Base-by-base conservation (phyloP, 2,888 invertebrate genomes). In the Clostera curtula region DNA sequence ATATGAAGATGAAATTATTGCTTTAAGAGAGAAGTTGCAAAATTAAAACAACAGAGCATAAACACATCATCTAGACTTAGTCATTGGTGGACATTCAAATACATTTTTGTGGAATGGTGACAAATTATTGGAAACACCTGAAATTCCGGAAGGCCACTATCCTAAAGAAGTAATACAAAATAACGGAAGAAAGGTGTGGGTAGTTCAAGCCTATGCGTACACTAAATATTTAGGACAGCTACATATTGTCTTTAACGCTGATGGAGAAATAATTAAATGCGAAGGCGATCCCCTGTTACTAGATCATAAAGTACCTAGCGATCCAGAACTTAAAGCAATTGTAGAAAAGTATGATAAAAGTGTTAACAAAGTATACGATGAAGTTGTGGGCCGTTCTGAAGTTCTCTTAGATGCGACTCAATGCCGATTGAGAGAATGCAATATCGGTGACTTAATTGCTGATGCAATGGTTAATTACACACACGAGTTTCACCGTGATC, bases 41-140 rank as follows among this genome's bases (percentile, higher is more conserved):
- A 62, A 24, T 66, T 95, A 2, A 89, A 89, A 49, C 52, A 66
- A 1, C 57, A 86, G 36, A 92, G 92, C 1, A 85, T 95, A 0
- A 87, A 92, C 7, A 93, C n/a, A n/a, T n/a, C n/a, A 91, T 10
- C 83, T 96, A 2, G 96, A 97, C 66, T 69, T 95, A 12, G 94
- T 97, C 0, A 89, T 97, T 31, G 97, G 97, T 3, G 96, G 96
- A 0, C 97, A 97, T 64, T 92, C 95, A 0, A 93, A 97, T 58
- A 95, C 96, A 0, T 96, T 97, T 59, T 82, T 97, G 2, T 95
- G 90, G 77, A 91, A 87, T 36, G 44, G 47, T 8, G 53, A 62
- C 12, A 92, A 88, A 5, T 61, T 69, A 3, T 74, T 76, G 12
- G 94, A 93, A 5, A 90, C 89, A 45, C 69, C 76, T 0, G 96